phyloP scores from a whole-genome alignment of 2,113 vertebrate genomes.

The Scatophagus argus region DNA sequence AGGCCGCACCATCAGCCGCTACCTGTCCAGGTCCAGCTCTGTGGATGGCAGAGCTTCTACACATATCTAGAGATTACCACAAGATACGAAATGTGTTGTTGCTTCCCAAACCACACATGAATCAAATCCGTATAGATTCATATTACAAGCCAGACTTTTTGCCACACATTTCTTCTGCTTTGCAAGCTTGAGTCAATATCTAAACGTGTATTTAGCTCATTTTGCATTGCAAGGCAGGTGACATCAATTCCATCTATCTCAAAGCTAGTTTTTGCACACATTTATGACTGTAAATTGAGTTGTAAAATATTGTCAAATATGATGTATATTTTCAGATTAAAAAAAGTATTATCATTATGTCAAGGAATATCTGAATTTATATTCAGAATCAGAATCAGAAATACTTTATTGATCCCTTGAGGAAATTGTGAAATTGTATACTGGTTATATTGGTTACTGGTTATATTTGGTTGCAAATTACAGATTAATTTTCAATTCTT shows the following conservation, averaged over 20 bases:
- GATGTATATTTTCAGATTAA: neutral
- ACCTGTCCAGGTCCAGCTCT: conserved; percentile 79
- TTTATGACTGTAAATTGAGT: neutral
- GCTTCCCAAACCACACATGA: neutral
- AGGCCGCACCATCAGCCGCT: conserved; percentile 70
- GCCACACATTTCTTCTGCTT: neutral
- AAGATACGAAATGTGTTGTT: neutral
- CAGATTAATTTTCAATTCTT: neutral
- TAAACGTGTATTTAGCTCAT: neutral
- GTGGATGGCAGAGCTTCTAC: conserved; percentile 75
- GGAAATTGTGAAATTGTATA: too few relatives aligned
- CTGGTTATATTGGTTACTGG: too few relatives aligned
- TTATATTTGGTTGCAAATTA: neutral
- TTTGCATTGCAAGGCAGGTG: neutral
- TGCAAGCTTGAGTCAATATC: neutral
- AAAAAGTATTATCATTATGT: neutral
- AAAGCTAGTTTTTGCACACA: neutral
- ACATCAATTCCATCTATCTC: neutral
- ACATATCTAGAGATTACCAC: conserved; percentile 65
- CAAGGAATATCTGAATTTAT: neutral
- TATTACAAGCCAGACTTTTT: neutral
- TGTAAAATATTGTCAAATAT: conserved; percentile 23
- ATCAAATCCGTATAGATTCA: neutral
- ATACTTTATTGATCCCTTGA: too few relatives aligned
- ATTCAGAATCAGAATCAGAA: too few relatives aligned